phyloP scores from a whole-genome alignment of 2,113 vertebrate genomes.

The Apeltes quadracus region DNA sequence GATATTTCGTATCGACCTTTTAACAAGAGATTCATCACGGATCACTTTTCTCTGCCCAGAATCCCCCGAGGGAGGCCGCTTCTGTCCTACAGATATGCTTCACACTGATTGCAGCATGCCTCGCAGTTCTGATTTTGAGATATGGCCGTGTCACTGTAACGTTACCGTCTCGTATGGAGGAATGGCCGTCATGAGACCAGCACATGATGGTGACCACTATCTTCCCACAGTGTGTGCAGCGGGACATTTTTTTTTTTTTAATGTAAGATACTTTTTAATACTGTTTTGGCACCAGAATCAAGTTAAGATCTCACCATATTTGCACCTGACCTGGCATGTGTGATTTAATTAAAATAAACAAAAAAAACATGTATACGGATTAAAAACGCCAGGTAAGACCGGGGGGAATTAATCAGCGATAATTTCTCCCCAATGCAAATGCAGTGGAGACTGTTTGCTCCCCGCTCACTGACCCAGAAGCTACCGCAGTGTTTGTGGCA shows the following conservation, averaged over 20 bases:
- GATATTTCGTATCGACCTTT: slow-evolving; percentile 73
- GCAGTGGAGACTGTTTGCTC: slow-evolving; percentile 11
- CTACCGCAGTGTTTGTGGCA: slow-evolving; percentile 18
- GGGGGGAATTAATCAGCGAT: background rate
- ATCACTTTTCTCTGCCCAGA: slow-evolving; percentile 55
- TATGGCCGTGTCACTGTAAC: slow-evolving; percentile 6
- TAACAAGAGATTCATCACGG: slow-evolving; percentile 68
- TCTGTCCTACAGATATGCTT: slow-evolving; percentile 16
- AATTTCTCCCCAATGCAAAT: background rate
- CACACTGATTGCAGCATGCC: slow-evolving; percentile 29
- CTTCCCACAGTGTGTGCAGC: background rate
- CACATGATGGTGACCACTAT: background rate
- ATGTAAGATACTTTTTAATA: background rate
- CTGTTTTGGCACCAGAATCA: too few relatives aligned
- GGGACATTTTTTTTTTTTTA: background rate
- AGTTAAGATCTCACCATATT: background rate
- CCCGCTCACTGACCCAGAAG: slow-evolving; percentile 13
- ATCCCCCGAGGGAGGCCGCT: slow-evolving; percentile 42
- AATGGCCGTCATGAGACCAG: background rate
- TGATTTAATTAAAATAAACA: background rate
- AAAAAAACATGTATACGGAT: too few relatives aligned
- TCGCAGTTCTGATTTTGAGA: slow-evolving; percentile 24
- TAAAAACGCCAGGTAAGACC: too few relatives aligned
- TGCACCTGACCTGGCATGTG: background rate
- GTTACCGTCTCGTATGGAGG: background rate